Percentiles rank a stretch among this genome's conserved stretches.
Conservation (phyloP, 2,888 invertebrate species). For the Chymomyza caudatula region DNA sequence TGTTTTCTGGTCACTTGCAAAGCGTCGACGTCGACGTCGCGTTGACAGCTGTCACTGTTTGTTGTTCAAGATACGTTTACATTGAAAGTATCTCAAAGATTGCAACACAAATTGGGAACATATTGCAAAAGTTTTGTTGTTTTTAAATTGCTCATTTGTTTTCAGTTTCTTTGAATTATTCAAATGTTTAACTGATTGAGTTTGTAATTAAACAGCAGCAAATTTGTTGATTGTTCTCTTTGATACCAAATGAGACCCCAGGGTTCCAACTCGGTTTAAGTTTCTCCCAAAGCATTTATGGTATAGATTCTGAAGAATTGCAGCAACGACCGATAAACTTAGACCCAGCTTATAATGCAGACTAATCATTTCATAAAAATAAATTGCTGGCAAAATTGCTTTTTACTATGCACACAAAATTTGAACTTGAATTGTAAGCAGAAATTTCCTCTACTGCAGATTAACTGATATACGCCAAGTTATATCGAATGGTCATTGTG, state of each 20-base stretch:
- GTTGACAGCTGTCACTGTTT: slow-evolving; percentile 59
- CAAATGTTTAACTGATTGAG: not conserved
- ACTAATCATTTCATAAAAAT: not conserved
- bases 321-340: too few relatives aligned
- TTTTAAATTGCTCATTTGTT: not conserved
- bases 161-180: too few relatives aligned
- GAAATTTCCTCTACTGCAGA: not conserved
- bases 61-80: not conserved
- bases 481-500: not conserved
- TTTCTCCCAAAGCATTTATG: too few relatives aligned
- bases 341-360: too few relatives aligned
- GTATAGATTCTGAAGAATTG: too few relatives aligned
- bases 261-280: not conserved
- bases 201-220: not conserved
- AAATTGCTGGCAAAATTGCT: not conserved
- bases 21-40: slow-evolving; percentile 9
- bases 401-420: not conserved
- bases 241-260: not conserved
- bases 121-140: slow-evolving; percentile 48
- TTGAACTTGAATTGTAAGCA: not conserved
- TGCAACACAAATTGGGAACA: slow-evolving; percentile 5
- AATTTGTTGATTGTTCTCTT: not conserved
- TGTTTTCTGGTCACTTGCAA: slow-evolving; percentile 54
- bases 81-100: slow-evolving; percentile 32
- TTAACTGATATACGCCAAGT: not conserved